Evolutionary conservation across 2,888 invertebrate genomes (phyloP), one percentile per base, ranked within the genome.

Genomic region (Scrobipalpa atriplicella): DNA sequence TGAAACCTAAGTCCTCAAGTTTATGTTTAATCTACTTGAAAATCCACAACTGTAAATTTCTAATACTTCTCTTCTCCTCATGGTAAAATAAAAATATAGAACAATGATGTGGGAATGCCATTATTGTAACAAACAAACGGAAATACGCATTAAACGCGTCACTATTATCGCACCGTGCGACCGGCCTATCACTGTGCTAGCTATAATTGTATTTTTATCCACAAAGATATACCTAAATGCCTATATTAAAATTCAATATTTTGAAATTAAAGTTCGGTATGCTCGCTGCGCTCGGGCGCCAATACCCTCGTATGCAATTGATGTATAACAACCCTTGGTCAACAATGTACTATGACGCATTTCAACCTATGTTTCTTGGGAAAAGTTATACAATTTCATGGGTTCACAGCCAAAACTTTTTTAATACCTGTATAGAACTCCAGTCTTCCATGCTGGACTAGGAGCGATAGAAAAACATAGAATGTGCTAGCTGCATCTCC

Each of bases 151-250:
- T 47, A 47, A 7, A 16, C n/a, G 47, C 47, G 47, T 47, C n/a
- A 47, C 16, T 16, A 47, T 47, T 47, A 47, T 47, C 47, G n/a
- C 47, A 10, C 5, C 47, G n/a, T 8, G 47, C n/a, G n/a, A 47
- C 47, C 47, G 47, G 47, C 47, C 43, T 47, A 47, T 47, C 47
- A 16, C 47, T 16, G 6, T 7, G 16, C 8, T 16, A n/a, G 47
- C 47, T 47, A 47, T 47, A 47, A 47, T 47, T 47, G 47, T 47
- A n/a, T 47, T 47, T 47, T 47, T 47, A 47, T 47, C 47, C 7
- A 16, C 47, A 47, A 47, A 47, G 16, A 16, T 47, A 47, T 16
- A 47, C n/a, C n/a, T 47, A 47, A 47, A 47, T 47, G 47, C 9
- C 47, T 47, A 16, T 47, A 47, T n/a, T n/a, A n/a, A n/a, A n/a